Evolutionary conservation across 1,140 invertebrate genomes (phyloP), one percentile per base, ranked within the genome.

Genomic region (Tribolium castaneum): DNA sequence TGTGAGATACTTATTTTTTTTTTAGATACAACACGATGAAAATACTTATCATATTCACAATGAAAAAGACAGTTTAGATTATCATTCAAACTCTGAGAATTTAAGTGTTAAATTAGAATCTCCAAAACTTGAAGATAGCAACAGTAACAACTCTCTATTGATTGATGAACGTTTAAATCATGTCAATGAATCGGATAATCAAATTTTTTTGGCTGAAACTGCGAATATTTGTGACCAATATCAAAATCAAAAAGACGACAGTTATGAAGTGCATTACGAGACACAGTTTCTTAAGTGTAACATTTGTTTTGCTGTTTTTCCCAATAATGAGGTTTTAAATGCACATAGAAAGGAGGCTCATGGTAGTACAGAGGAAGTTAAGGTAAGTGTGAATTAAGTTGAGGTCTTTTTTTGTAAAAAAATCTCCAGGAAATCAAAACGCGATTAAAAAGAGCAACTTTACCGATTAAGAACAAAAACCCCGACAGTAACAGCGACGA

Each of bases 271-370:
- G 3, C 89, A 90, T 80, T 90, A 87, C 77, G 86, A 89, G 49
- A 86, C 87, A 77, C 90, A 91, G 56, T 90, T 90, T 79, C 87
- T 82, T 35, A 87, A 87, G 75, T 88, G 85, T 30, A 86, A 86
- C 6, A 22, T 83, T 0, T 91, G 90, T 82, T 86, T 84, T 19
- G 70, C 87, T 16, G 86, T 86, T 45, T 90, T 89, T 77, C 87
- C 86, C 2, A 88, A 80, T 76, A 81, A 88, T 16, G 87, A 90
- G 51, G 84, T 85, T 12, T 80, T 84, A 34, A 85, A 86, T 72
- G 70, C 84, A 4, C 89, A 90, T 81, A 86, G 84, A 34, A 86
- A 86, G 87, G 83, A 84, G 85, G 49, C 88, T 84, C 82, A 87
- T 75, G 81, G 76, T n/a, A 71, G 19, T 73, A 76, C 14, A 66